phyloP scores from a whole-genome alignment of 2,113 vertebrate genomes.

The Verasper variegatus region DNA sequence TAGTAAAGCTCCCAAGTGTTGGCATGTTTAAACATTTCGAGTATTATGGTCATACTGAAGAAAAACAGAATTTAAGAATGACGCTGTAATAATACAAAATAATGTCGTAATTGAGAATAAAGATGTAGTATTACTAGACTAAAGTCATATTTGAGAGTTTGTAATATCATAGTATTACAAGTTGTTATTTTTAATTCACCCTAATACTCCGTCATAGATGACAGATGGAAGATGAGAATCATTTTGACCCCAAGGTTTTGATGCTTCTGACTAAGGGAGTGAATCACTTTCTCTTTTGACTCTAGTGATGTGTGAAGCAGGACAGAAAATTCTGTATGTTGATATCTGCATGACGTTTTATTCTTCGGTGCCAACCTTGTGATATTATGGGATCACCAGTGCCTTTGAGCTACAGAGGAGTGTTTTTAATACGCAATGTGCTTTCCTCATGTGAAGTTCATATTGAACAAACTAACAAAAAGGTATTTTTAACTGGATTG shows the following conservation, averaged over 20 bases:
- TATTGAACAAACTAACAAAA: constrained; percentile 24
- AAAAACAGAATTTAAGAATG: background rate
- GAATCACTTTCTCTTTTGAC: background rate
- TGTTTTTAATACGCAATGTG: constrained; percentile 55
- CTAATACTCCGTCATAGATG: background rate
- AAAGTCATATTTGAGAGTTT: background rate
- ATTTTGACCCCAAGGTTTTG: constrained; percentile 3
- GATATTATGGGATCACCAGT: constrained; percentile 60
- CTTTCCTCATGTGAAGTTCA: constrained; percentile 8
- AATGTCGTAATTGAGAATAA: background rate
- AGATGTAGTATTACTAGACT: background rate
- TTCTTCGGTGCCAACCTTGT: constrained; percentile 37
- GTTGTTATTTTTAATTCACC: background rate
- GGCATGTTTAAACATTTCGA: constrained; percentile 4
- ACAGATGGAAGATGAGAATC: background rate
- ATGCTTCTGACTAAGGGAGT: background rate
- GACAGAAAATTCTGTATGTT: constrained; percentile 22
- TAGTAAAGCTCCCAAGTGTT: background rate
- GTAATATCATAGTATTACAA: background rate
- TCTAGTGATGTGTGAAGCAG: background rate
- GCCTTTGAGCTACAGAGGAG: constrained; percentile 66
- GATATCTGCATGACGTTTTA: constrained; percentile 42
- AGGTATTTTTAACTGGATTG: constrained; percentile 27
- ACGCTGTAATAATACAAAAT: background rate
- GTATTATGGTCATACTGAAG: no score